Percentiles rank a stretch among this genome's conserved stretches.
Evolutionary conservation across 2,113 vertebrate species (phyloP).

Genomic region (Corythaixoides concolor): DNA sequence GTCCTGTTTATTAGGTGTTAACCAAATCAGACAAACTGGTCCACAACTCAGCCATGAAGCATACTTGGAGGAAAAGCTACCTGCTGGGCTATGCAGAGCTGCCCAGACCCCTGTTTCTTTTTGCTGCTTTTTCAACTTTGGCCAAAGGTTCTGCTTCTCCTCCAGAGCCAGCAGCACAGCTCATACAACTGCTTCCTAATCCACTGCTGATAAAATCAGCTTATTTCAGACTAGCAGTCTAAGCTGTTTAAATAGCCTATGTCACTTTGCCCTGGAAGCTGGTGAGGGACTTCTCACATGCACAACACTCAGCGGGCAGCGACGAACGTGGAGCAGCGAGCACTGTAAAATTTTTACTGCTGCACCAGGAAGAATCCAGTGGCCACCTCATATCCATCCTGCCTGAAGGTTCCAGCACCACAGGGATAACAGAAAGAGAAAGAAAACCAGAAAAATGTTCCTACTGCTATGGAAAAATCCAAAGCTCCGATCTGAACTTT

Average conservation of each 20-base stretch:
- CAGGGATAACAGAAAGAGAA: neutral
- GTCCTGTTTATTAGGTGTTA: neutral
- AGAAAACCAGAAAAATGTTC: neutral
- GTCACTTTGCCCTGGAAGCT: neutral
- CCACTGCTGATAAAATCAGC: neutral
- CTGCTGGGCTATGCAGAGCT: neutral
- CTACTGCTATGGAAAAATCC: neutral
- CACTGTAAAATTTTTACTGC: neutral
- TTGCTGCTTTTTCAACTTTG: neutral
- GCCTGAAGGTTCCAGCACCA: neutral
- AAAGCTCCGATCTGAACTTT: neutral
- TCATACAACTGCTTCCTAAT: neutral
- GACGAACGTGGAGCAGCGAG: neutral
- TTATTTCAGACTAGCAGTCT: neutral
- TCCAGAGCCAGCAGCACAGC: neutral
- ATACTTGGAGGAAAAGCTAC: neutral
- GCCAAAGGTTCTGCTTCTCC: neutral
- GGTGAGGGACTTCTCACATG: neutral
- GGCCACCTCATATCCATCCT: neutral
- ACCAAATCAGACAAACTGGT: neutral
- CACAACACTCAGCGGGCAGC: neutral
- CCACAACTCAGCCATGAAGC: neutral
- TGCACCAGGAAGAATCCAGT: neutral
- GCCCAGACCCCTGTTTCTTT: neutral
- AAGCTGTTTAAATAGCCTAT: neutral